Percentiles rank a stretch among this genome's conserved stretches.
These are phyloP conservation scores for Indicator maculatus DNA, from an alignment of 2,113 vertebrate genomes.

Conservation along the genomic window DNA sequence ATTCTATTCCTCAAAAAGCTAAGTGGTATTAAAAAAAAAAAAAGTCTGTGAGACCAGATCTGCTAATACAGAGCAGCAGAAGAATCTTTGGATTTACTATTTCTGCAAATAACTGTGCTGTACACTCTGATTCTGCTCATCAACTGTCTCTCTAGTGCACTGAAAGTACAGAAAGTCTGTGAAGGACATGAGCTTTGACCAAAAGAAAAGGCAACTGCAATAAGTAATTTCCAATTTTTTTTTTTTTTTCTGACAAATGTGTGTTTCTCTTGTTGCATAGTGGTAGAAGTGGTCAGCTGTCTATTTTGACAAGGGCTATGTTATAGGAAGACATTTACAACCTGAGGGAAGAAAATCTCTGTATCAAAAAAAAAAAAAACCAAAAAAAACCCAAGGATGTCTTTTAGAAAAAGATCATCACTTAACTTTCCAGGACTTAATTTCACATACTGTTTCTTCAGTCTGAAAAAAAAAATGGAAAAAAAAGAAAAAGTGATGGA, in stretches of 20 bases:
- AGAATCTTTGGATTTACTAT: background rate
- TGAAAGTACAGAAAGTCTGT: background rate
- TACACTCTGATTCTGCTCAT: background rate
- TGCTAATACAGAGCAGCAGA: background rate
- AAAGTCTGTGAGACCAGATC: background rate
- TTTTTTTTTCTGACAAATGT: background rate
- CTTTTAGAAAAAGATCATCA: background rate
- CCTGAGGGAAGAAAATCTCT: background rate
- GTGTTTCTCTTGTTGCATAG: background rate
- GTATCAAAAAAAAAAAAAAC: background rate
- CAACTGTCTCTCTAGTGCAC: background rate
- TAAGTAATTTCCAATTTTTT: background rate
- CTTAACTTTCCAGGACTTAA: background rate
- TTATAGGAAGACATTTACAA: background rate
- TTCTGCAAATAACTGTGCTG: background rate
- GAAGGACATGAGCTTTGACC: background rate
- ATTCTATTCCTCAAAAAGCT: background rate
- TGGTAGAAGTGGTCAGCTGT: background rate
- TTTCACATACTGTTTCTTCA: background rate
- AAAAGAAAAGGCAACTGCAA: background rate
- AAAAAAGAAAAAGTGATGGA: background rate
- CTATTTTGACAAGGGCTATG: background rate
- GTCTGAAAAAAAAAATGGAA: background rate
- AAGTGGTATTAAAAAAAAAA: background rate
- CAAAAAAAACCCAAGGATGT: accelerated